Evolutionary conservation across 2,888 invertebrate genomes (phyloP), one percentile per base, ranked within the genome.

Genomic region (Coremacera marginata): DNA sequence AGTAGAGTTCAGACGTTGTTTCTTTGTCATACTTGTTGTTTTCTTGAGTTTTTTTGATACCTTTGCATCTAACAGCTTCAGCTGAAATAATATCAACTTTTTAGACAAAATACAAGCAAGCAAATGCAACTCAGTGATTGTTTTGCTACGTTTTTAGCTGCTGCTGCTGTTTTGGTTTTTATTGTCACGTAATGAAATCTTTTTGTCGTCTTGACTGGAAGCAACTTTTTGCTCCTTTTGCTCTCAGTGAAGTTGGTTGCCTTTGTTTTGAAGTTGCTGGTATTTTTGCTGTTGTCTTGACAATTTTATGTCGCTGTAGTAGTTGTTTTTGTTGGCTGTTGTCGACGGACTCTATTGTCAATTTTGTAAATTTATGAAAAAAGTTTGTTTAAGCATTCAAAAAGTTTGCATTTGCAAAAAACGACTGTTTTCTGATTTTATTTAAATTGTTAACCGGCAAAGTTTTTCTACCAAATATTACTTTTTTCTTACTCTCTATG

Each of bases 131-230:
- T n/a, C 51, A 25, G 51, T 19, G 51, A 27, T 51, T 51, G 68
- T 44, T 44, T 67, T 67, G 22, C 67, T 27, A 16, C 22, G 11
- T 68, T 68, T 51, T 57, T 51, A 27, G 62, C 75, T 76, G 44
- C 75, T 63, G 62, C 74, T 74, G 52, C 68, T 78, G 77, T 73
- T 78, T 62, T 72, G 79, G 80, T 80, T 60, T 60, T 57, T 27
- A 57, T 72, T 72, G 62, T 62, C 84, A 86, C 85, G 85, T 86
- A 86, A 86, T 87, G 86, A 86, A 86, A 87, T 86, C 86, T 86
- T 86, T 86, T 86, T 85, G 86, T 86, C 86, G 85, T 86, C 84
- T 86, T 82, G 82, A 82, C 84, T 77, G 77, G 60, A 75, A 81
- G 78, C 63, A 83, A 22, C 31, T 73, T 51, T 65, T 65, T 27